Conservation (phyloP, 2,888 invertebrate genomes). For the Sminthurinus aureus region DNA sequence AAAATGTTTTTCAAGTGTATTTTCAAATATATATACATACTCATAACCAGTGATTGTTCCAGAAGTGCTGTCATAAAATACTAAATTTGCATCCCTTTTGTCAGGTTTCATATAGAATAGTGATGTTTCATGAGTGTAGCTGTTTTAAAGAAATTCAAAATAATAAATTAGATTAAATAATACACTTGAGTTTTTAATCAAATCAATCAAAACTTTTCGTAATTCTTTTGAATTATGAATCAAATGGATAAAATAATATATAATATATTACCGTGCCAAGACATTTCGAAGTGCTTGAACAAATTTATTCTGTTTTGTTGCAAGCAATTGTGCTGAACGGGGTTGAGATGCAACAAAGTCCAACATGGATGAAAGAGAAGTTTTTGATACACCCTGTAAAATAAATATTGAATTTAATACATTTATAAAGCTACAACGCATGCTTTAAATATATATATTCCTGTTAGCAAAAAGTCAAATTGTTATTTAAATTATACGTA, state of each 20-base stretch:
- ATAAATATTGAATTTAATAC: not conserved
- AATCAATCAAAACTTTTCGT: not conserved
- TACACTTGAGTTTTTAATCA: not conserved
- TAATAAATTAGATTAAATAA: not conserved
- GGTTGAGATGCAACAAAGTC: constrained; percentile 76
- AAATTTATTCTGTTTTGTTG: constrained; percentile 72
- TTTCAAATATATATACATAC: constrained; percentile 65
- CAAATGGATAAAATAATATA: too few relatives aligned
- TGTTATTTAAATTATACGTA: not conserved
- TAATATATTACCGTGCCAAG: constrained; percentile 66
- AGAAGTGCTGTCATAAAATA: constrained; percentile 84
- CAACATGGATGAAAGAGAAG: constrained; percentile 78
- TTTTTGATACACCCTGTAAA: constrained; percentile 76
- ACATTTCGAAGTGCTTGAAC: constrained; percentile 76
- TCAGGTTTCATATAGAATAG: constrained; percentile 74
- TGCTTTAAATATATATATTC: too few relatives aligned
- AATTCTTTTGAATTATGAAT: too few relatives aligned
- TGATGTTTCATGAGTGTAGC: constrained; percentile 56
- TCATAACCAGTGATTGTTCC: constrained; percentile 86
- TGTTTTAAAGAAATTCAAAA: too few relatives aligned
- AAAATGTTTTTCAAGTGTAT: too few relatives aligned
- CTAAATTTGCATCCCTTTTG: constrained; percentile 90
- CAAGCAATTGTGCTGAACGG: constrained; percentile 77
- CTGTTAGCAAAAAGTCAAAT: constrained; percentile 48
- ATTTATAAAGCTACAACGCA: too few relatives aligned